These are phyloP conservation scores for Tipula helvola DNA, from an alignment of 2,888 invertebrate species.

Conservation along the genomic window DNA sequence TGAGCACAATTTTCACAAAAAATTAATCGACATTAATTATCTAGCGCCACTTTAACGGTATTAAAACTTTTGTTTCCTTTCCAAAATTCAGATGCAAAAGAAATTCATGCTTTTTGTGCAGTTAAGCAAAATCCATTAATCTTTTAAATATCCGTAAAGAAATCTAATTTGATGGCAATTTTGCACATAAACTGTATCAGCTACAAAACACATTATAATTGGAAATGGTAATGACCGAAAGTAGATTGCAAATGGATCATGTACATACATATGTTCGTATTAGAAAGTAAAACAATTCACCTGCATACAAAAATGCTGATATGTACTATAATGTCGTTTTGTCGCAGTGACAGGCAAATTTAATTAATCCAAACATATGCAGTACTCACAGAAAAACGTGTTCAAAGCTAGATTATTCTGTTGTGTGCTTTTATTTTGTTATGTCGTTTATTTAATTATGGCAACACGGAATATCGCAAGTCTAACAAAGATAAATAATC, in stretches of 20 bases:
- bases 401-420: neutral
- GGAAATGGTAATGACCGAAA: neutral
- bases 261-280: neutral
- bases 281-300: no score
- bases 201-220: no score
- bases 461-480: neutral
- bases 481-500: neutral
- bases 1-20: no score
- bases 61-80: neutral
- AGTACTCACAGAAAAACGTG: no score
- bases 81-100: neutral
- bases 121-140: neutral
- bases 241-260: neutral
- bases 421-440: neutral
- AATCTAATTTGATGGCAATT: neutral
- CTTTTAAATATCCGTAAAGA: neutral
- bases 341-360: no score
- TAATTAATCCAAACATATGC: no score
- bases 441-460: neutral
- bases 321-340: no score
- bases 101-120: neutral
- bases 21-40: no score
- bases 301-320: no score
- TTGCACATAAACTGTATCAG: neutral
- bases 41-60: neutral